These are phyloP conservation scores for Zaprionus ornatus DNA, from an alignment of 1,140 invertebrate species.

Conservation along the genomic window DNA sequence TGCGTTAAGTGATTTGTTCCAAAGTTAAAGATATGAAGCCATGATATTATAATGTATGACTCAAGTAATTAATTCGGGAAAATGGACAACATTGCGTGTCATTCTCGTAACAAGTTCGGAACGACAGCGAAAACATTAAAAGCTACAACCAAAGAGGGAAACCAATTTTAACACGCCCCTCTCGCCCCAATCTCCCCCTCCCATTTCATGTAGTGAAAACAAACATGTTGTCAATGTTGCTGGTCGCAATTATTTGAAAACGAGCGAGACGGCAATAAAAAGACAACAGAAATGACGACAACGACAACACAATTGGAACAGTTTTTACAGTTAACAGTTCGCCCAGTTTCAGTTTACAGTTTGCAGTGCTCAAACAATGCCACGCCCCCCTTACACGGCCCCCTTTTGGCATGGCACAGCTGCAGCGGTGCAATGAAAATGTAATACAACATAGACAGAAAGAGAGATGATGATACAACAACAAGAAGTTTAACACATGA, in stretches of 20 bases:
- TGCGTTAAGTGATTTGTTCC: not conserved
- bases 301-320: conserved; percentile 16
- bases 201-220: not conserved
- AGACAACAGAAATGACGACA: not conserved
- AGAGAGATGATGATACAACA: not conserved
- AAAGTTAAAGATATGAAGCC: not conserved
- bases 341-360: not conserved
- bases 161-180: not conserved
- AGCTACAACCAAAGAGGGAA: not conserved
- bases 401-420: not conserved
- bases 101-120: not conserved
- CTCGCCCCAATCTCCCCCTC: not conserved
- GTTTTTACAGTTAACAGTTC: conserved; percentile 4
- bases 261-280: conserved; percentile 24
- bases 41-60: not conserved
- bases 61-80: conserved; percentile 2
- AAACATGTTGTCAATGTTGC: conserved; percentile 45
- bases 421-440: not conserved
- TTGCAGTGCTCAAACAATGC: not conserved
- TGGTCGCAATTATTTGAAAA: conserved; percentile 38
- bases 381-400: not conserved
- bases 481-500: no score
- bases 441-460: not conserved
- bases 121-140: not conserved
- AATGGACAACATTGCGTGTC: not conserved